A percentile compares a stretch with the other conserved stretches of the same genome.
Evolutionary conservation across 2,113 vertebrate species (phyloP).

Genomic region (Crypturellus undulatus): DNA sequence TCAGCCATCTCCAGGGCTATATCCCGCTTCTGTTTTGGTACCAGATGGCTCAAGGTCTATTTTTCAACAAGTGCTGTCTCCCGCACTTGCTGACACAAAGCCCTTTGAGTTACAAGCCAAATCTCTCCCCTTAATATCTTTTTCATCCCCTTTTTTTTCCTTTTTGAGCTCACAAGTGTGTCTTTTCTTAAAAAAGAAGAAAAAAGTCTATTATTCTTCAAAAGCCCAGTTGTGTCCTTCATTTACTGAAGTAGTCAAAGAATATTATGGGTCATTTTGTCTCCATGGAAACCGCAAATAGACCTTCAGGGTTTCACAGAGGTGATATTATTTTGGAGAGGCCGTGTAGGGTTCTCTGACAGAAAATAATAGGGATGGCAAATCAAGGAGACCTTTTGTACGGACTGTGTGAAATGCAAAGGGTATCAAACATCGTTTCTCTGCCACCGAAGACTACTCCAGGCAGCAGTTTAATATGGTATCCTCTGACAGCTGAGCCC

Average conservation of each 20-base stretch:
- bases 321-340: constrained; percentile 72
- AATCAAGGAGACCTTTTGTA: constrained; percentile 74
- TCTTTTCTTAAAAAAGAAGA: constrained; percentile 55
- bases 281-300: constrained; percentile 71
- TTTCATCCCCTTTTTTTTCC: background rate
- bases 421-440: constrained; percentile 63
- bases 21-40: constrained; percentile 58
- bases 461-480: constrained; percentile 67
- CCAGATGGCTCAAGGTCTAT: constrained; percentile 66
- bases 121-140: constrained; percentile 63
- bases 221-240: constrained; percentile 62
- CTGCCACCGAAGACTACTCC: constrained; percentile 62
- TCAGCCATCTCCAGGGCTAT: constrained; percentile 45
- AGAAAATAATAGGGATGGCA: constrained; percentile 71
- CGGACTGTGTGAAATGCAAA: constrained; percentile 60
- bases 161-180: constrained; percentile 44
- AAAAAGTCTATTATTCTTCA: constrained; percentile 55
- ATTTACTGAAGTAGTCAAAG: constrained; percentile 67
- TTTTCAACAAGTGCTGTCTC: constrained; percentile 72
- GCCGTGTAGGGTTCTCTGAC: constrained; percentile 38
- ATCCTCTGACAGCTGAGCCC: constrained; percentile 71
- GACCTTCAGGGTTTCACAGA: constrained; percentile 71
- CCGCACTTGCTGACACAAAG: constrained; percentile 55
- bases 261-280: constrained; percentile 74
- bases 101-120: constrained; percentile 60